Percentiles rank a stretch among this genome's conserved stretches.
phyloP scores from a whole-genome alignment of 2,113 vertebrate species.

The Callocephalon fimbriatum region DNA sequence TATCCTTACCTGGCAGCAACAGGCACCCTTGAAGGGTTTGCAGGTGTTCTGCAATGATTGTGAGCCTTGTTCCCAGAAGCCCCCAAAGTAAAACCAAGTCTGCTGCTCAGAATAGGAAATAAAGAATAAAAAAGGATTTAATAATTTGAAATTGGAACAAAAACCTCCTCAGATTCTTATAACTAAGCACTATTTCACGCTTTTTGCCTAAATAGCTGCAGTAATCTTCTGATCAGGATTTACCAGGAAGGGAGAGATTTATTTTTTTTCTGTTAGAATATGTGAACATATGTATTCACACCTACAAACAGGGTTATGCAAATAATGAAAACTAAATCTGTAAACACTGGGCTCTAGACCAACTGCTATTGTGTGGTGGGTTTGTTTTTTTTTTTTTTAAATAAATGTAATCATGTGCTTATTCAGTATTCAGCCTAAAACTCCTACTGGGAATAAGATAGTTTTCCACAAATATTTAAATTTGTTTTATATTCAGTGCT shows the following conservation, averaged over 20 bases:
- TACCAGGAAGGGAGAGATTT: not conserved
- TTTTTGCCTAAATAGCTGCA: not conserved
- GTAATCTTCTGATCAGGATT: rapidly evolving
- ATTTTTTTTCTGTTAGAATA: not conserved
- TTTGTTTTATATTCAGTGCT: not conserved
- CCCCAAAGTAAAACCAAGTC: not conserved
- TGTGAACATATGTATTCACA: not conserved
- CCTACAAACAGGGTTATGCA: not conserved
- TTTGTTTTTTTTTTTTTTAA: not conserved
- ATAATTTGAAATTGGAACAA: not conserved
- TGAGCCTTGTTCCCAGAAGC: not conserved
- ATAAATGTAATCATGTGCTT: not conserved
- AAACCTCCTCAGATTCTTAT: not conserved
- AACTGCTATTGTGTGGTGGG: not conserved
- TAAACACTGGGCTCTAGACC: not conserved
- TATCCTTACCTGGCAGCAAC: not conserved
- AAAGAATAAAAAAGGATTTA: not conserved
- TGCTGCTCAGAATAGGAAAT: not conserved
- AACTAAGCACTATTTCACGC: not conserved
- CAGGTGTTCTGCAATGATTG: rapidly evolving
- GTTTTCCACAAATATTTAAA: not conserved
- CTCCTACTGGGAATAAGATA: not conserved
- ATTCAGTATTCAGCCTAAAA: not conserved
- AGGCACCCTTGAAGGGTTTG: not conserved
- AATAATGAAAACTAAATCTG: not conserved